phyloP scores from a whole-genome alignment of 2,888 invertebrate genomes.

The Plebejus argus region DNA sequence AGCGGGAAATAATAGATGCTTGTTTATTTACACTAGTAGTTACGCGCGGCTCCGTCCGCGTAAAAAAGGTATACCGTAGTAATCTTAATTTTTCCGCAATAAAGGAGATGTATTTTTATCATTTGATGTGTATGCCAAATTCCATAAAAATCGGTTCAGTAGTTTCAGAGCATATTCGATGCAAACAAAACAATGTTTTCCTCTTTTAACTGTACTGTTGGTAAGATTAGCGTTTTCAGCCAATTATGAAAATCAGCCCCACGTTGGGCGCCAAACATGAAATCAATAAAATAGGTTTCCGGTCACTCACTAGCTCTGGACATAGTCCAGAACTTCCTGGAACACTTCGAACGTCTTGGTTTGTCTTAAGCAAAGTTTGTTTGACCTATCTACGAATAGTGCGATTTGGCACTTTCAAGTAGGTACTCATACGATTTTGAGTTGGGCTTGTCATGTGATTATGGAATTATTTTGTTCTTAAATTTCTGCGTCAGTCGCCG shows the following conservation, averaged over 20 bases:
- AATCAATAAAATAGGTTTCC: conserved; percentile 34
- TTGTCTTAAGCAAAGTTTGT: conserved; percentile 8
- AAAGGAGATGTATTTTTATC: no score
- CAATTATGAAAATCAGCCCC: background rate
- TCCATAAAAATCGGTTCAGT: no score
- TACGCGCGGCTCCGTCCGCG: no score
- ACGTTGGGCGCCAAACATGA: conserved; percentile 29
- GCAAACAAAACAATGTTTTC: no score
- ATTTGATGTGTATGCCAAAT: no score
- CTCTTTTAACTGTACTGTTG: no score
- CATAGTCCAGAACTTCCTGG: conserved; percentile 8
- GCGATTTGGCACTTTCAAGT: conserved; percentile 4
- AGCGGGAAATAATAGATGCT: no score
- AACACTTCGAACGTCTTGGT: conserved; percentile 19
- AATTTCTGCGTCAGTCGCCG: no score
- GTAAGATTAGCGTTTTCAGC: background rate
- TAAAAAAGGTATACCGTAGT: no score
- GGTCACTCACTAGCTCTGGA: conserved; percentile 20
- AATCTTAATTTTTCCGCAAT: no score
- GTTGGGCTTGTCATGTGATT: background rate
- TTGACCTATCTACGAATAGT: conserved; percentile 15
- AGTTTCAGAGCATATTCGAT: no score
- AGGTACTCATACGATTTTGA: background rate
- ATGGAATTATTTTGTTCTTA: background rate
- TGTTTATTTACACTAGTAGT: no score